Conservation (phyloP, 1,140 invertebrate genomes). For the Conopomorpha cramerella region DNA sequence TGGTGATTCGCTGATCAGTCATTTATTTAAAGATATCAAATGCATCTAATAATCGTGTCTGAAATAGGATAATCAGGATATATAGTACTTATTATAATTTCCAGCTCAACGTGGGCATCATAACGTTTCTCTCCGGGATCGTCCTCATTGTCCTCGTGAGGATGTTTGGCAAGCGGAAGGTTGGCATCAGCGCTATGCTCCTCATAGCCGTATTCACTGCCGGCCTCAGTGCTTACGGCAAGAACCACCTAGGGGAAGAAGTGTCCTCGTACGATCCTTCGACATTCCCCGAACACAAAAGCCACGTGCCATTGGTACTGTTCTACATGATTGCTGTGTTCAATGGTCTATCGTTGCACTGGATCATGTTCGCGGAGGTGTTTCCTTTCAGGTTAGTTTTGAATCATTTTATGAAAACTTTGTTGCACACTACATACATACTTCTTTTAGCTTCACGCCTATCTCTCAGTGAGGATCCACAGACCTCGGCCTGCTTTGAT, state of each 20-base stretch:
- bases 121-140: slow-evolving; percentile 28
- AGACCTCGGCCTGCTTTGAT: no score
- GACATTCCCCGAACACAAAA: slow-evolving; percentile 30
- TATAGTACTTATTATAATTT: no score
- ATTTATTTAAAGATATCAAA: no score
- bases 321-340: slow-evolving; percentile 31
- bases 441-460: no score
- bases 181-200: slow-evolving; percentile 23
- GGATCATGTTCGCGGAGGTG: slow-evolving; percentile 43
- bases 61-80: no score
- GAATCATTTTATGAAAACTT: slow-evolving; percentile 3
- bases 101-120: slow-evolving; percentile 45
- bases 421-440: no score
- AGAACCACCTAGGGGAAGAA: slow-evolving; percentile 13
- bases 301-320: slow-evolving; percentile 21
- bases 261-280: slow-evolving; percentile 32
- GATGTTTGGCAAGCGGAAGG: slow-evolving; percentile 43
- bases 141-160: slow-evolving; percentile 59
- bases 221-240: slow-evolving; percentile 26
- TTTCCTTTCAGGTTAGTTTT: slow-evolving; percentile 39
- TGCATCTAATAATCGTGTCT: no score
- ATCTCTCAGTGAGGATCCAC: no score
- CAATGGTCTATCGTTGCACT: slow-evolving; percentile 29
- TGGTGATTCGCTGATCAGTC: no score
- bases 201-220: slow-evolving; percentile 18